phyloP scores from a whole-genome alignment of 2,797 vertebrate genomes.

The Silurus lanzhouensis region DNA sequence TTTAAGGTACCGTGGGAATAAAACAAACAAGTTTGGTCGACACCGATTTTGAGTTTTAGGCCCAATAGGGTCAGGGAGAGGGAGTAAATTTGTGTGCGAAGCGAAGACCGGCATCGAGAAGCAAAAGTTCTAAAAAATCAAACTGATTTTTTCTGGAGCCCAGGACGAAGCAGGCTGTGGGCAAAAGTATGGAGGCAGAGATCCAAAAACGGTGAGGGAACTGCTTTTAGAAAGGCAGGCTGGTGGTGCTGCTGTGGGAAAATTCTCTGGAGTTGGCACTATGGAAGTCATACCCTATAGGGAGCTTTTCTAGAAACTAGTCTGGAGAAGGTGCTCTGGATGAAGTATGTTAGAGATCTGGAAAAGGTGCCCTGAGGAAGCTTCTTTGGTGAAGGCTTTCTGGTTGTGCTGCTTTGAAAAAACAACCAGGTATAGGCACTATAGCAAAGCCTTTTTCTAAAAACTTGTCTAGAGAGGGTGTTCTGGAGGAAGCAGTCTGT shows the following conservation, averaged over 20 bases:
- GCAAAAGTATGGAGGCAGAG: background rate
- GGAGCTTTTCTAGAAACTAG: background rate
- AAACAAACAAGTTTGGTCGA: background rate
- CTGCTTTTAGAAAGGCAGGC: background rate
- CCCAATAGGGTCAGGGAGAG: too few relatives aligned
- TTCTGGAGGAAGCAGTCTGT: background rate
- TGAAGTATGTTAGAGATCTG: background rate
- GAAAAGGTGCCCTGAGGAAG: background rate
- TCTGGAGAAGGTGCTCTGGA: background rate
- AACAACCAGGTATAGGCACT: too few relatives aligned
- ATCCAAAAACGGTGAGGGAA: background rate
- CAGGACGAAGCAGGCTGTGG: background rate
- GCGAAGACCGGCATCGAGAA: background rate
- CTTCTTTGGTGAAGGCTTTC: background rate
- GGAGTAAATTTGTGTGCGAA: too few relatives aligned
- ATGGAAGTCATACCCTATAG: too few relatives aligned
- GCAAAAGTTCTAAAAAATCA: background rate
- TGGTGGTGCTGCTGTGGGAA: background rate
- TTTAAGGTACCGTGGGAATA: constrained; percentile 5
- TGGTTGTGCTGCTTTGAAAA: background rate
- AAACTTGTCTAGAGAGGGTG: background rate
- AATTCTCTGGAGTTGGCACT: background rate
- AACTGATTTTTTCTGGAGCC: background rate
- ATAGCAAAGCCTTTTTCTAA: too few relatives aligned
- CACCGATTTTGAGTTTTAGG: background rate